Base-by-base conservation (phyloP, 2,888 invertebrate species). In the Pristionchus maxplancki region DNA sequence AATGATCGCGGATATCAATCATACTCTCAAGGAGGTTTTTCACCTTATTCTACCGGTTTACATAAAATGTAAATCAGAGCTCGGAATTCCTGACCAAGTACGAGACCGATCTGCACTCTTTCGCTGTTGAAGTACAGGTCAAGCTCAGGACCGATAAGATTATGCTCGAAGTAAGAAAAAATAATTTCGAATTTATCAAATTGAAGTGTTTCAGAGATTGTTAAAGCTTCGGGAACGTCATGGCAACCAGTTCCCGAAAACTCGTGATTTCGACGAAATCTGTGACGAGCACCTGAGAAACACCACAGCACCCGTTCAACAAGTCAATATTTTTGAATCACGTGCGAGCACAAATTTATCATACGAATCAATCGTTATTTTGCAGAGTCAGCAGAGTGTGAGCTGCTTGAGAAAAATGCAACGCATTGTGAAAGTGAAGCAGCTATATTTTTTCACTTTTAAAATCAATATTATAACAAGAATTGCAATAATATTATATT, bases 1-100 rank as follows among this genome's bases (percentile, higher is more conserved):
- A 67, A 31, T 67, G 3, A 34, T 87, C 3, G 31, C 87, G 85
- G 48, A 67, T 67, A 67, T 85, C 44, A 67, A 44, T 31, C n/a
- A 87, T 20, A 17, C n/a, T 28, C 53, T 44, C 71, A 85, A 24
- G 1, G 71, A 48, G 28, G 62, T 40, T 6, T 13, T 44, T 44
- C 28, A 48, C 9, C 71, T 5, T 58, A 31, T 34, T 6, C 0
- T 67, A 13, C 2, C 31, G n/a, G n/a, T n/a, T n/a, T n/a, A n/a
- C n/a, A 1, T 31, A 13, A 6, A 67, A 34, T 13, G 0, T 11
- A 24, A 8, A 15, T 67, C 64, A 67, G 64, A 67, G 64, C 34
- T 17, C 11, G 6, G 64, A 67, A 15, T 67, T 31, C 34, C 31
- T 31, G 13, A 31, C 31, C 31, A 67, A 67, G 9, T 67, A 67